Base-by-base conservation (phyloP, 2,888 invertebrate species). In the Molanna angustata region DNA sequence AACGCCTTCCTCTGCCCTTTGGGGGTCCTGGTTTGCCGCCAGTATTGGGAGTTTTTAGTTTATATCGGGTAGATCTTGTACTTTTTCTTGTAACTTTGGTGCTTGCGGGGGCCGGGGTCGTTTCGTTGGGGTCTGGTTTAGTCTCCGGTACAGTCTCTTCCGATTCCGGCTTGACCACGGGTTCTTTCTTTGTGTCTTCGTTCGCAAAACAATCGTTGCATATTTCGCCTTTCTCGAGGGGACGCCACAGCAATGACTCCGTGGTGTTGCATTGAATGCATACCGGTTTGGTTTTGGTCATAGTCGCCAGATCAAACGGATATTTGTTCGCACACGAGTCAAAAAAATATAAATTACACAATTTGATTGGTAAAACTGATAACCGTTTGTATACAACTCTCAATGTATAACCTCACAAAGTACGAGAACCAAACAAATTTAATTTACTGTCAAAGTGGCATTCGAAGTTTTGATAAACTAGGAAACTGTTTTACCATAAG, bases 161-260 rank as follows among this genome's bases (percentile, higher is more conserved):
- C 42, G 50, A 7, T 64, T 66, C 42, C 13, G 52, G 58, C 58
- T 65, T 64, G 1, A 61, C 42, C n/a, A 21, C 31, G 2, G 48
- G 21, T 9, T 45, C 39, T 20, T 61, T 58, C 68, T 67, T 54
- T 64, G 67, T 62, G 73, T 72, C 19, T 83, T 78, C 52, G 73
- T 69, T 49, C 57, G 80, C 80, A 57, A 84, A 79, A 66, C 91
- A 91, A 46, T 84, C 80, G 64, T 88, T 84, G 65, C 91, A 92
- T 58, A 90, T 78, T 66, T 86, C 86, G 1, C 88, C 89, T 63
- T 80, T 80, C 55, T 86, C 85, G 1, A 84, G 80, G 57, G 81
- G 84, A 18, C 87, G 84, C 91, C 91, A 92, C 54, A 90, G 74
- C 9, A 85, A 72, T 1, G 86, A 85, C 62, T 87, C 86, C 18